phyloP scores from a whole-genome alignment of 2,797 vertebrate genomes.

The Carduelis carduelis region DNA sequence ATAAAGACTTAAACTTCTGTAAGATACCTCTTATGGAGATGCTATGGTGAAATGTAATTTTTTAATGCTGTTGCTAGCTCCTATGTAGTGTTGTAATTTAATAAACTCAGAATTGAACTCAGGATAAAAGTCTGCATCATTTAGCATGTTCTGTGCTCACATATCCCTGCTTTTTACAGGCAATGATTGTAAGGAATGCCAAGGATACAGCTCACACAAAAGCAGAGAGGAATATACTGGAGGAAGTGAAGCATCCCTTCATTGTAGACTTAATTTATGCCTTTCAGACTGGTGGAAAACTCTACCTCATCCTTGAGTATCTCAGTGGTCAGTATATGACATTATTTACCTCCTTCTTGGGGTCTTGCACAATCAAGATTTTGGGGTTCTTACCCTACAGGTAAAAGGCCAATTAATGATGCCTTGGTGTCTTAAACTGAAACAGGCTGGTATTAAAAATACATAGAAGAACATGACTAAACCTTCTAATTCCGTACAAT shows the following conservation, averaged over 20 bases:
- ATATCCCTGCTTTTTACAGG: conserved; percentile 76
- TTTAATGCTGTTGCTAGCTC: background rate
- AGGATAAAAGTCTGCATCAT: background rate
- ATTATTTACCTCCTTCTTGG: background rate
- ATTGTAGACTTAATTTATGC: conserved; percentile 99
- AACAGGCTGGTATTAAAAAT: background rate
- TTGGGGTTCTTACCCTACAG: background rate
- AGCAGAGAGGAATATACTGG: conserved; percentile 97
- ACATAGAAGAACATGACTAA: background rate
- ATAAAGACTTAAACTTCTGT: background rate
- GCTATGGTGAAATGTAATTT: background rate
- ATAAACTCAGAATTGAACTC: background rate
- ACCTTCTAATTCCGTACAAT: background rate
- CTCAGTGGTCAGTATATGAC: conserved; percentile 89
- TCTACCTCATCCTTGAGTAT: conserved; percentile 99
- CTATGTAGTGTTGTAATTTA: background rate
- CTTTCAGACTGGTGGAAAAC: conserved; percentile 99
- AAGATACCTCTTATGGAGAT: background rate
- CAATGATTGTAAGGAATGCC: conserved; percentile 98
- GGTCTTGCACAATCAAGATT: background rate
- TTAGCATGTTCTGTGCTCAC: conserved; percentile 14
- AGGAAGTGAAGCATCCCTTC: conserved; percentile 99
- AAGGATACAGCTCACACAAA: conserved; percentile 99
- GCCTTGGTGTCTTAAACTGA: background rate
- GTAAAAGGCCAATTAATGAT: background rate